A percentile compares a stretch with the other conserved stretches of the same genome.
phyloP scores from a whole-genome alignment of 1,140 invertebrate species.

The Zophobas morio region DNA sequence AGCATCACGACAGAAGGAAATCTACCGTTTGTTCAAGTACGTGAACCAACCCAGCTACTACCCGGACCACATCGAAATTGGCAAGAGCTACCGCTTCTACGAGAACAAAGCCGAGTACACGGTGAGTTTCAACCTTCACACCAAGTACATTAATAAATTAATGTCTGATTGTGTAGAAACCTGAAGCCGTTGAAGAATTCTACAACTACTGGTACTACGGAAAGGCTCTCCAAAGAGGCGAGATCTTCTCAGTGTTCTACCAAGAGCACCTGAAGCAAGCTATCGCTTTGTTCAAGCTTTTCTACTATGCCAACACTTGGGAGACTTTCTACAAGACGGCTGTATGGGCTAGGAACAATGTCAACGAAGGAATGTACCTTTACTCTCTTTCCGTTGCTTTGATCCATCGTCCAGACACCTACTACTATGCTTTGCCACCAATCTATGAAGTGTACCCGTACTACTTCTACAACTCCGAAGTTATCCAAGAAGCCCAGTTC shows the following conservation, averaged over 20 bases:
- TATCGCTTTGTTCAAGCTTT: constrained; percentile 68
- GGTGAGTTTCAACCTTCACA: constrained; percentile 61
- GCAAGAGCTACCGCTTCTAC: constrained; percentile 71
- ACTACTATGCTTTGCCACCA: constrained; percentile 74
- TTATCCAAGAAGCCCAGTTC: no score
- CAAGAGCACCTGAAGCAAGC: no score
- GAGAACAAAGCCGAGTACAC: constrained; percentile 71
- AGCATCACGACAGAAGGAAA: constrained; percentile 70
- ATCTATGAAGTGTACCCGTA: constrained; percentile 77
- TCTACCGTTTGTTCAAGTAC: constrained; percentile 74
- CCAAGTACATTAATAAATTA: constrained; percentile 47
- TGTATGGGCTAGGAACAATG: constrained; percentile 74
- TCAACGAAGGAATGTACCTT: constrained; percentile 77
- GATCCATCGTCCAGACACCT: constrained; percentile 74
- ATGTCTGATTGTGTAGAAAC: constrained; percentile 59
- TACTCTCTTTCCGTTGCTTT: constrained; percentile 75
- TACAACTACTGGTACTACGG: constrained; percentile 62
- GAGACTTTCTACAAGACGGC: constrained; percentile 77
- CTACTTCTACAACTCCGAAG: no score
- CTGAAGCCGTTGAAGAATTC: constrained; percentile 70
- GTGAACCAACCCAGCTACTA: constrained; percentile 71
- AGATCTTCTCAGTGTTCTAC: no score
- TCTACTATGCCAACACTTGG: constrained; percentile 77
- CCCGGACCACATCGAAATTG: constrained; percentile 68
- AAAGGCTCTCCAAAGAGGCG: no score